Conservation (phyloP, 2,797 vertebrate species). For the Distichodus sexfasciatus region DNA sequence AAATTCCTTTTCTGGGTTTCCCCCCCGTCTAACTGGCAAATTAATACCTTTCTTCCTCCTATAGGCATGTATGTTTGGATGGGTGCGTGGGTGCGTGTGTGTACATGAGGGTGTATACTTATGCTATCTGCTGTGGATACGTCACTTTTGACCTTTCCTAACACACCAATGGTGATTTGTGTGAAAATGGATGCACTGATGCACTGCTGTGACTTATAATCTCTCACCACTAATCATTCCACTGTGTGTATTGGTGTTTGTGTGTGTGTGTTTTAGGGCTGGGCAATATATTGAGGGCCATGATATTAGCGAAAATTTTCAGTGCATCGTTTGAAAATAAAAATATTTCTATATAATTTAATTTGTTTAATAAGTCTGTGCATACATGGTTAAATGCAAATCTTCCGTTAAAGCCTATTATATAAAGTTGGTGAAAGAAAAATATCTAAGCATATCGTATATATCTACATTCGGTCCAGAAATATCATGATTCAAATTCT, state of each 20-base stretch:
- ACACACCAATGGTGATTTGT: constrained; percentile 5
- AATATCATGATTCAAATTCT: too few species aligned
- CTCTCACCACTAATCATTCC: neutral
- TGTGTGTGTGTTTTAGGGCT: neutral
- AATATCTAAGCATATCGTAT: too few species aligned
- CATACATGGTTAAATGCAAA: too few species aligned
- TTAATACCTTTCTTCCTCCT: constrained; percentile 43
- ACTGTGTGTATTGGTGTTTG: neutral
- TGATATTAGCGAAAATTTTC: too few species aligned
- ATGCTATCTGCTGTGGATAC: constrained; percentile 7
- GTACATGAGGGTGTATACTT: neutral
- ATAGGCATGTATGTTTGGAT: constrained; percentile 17
- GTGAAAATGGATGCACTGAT: neutral
- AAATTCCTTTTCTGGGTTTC: constrained; percentile 58
- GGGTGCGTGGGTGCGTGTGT: neutral
- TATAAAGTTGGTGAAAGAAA: too few species aligned
- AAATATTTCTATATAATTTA: too few species aligned
- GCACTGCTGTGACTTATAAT: neutral
- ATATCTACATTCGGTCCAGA: too few species aligned
- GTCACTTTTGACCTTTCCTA: constrained; percentile 29
- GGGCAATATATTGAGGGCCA: too few species aligned
- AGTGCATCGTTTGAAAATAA: too few species aligned
- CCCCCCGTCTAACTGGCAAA: constrained; percentile 51
- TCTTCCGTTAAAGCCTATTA: too few species aligned
- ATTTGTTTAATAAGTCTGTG: too few species aligned